These are phyloP conservation scores for Catagonus wagneri DNA, from an alignment of 2,113 vertebrate genomes.

Conservation along the genomic window DNA sequence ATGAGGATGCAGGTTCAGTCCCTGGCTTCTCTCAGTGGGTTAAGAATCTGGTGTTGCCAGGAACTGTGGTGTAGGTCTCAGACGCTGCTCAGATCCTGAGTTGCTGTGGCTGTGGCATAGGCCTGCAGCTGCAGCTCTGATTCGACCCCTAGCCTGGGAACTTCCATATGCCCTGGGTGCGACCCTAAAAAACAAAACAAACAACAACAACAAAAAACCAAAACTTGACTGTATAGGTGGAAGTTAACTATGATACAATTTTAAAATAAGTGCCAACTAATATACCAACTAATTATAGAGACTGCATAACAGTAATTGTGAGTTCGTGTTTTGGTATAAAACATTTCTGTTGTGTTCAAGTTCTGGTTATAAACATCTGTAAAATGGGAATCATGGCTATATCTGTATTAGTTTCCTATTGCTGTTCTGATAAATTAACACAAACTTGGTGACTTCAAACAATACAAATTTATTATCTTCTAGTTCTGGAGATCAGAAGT, in stretches of 20 bases:
- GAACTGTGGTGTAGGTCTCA: too few species aligned
- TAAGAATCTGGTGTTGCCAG: too few species aligned
- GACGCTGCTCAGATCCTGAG: too few species aligned
- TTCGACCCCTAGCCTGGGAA: too few species aligned
- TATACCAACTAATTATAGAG: background rate
- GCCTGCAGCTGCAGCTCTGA: too few species aligned
- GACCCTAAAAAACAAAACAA: too few species aligned
- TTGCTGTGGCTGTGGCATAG: too few species aligned
- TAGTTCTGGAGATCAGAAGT: background rate
- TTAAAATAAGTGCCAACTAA: background rate
- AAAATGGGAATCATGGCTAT: background rate
- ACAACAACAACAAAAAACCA: too few species aligned
- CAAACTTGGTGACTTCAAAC: background rate
- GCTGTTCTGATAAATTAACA: background rate
- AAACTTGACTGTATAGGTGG: background rate
- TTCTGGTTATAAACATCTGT: background rate
- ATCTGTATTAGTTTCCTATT: background rate
- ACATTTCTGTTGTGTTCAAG: background rate
- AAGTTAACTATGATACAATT: constrained; percentile 9
- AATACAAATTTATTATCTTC: background rate
- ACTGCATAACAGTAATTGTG: background rate
- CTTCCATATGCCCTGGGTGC: too few species aligned
- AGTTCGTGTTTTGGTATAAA: background rate
- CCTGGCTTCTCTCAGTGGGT: too few species aligned
- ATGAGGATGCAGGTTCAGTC: too few species aligned